Conservation (phyloP, 2,888 invertebrate genomes). For the Parnassius apollo region DNA sequence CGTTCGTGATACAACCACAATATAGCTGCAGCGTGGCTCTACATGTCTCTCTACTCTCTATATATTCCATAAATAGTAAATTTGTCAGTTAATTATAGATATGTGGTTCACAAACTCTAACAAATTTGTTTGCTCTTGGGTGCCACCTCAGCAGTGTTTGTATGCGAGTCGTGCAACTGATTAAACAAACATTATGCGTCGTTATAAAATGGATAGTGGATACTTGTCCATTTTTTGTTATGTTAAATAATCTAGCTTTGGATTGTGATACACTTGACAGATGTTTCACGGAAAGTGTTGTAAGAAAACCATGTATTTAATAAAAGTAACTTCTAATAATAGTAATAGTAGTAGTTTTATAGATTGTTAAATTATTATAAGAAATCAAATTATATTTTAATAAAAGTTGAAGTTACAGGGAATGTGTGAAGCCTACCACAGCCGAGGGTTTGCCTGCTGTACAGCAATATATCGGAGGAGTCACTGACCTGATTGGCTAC, state of each 20-base stretch:
- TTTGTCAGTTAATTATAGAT: background rate
- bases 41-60: too few species aligned
- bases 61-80: background rate
- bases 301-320: background rate
- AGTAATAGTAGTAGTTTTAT: too few species aligned
- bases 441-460: too few species aligned
- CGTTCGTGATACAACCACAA: too few species aligned
- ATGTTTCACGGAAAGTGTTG: background rate
- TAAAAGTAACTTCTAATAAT: too few species aligned
- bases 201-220: slow-evolving; percentile 22
- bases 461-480: too few species aligned
- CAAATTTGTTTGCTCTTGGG: slow-evolving; percentile 31
- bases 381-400: too few species aligned
- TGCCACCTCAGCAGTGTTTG: slow-evolving; percentile 39
- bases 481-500: too few species aligned
- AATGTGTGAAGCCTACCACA: too few species aligned
- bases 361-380: too few species aligned
- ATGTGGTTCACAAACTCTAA: slow-evolving; percentile 17
- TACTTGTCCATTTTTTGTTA: slow-evolving; percentile 3
- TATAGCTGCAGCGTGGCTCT: too few species aligned
- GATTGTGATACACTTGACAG: slow-evolving; percentile 2
- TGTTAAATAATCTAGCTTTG: background rate
- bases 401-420: too few species aligned
- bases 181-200: slow-evolving; percentile 49
- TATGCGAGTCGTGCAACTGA: slow-evolving; percentile 44